Percentiles rank a stretch among this genome's conserved stretches.
Conservation (phyloP, 2,113 vertebrate species). For the Hyperopisus bebe region DNA sequence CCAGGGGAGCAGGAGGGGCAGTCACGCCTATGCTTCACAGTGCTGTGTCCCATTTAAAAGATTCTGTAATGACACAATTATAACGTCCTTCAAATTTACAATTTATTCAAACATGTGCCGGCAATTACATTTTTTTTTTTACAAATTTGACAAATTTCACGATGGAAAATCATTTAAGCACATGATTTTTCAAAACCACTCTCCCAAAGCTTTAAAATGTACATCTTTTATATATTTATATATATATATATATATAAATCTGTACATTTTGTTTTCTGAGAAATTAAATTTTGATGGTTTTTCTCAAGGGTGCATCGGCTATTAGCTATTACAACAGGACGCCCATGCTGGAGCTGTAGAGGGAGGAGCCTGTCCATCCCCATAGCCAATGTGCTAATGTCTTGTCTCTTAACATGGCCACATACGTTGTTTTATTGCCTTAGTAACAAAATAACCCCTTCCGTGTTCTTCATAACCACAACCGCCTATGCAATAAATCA, state of each 20-base stretch:
- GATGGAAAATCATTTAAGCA: background rate
- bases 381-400: background rate
- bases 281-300: background rate
- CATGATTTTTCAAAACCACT: too few relatives aligned
- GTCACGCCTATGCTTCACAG: background rate
- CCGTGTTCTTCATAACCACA: background rate
- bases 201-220: too few relatives aligned
- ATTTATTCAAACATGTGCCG: background rate
- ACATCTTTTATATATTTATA: background rate
- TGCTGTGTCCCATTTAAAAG: background rate
- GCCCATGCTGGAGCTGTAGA: background rate
- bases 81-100: background rate
- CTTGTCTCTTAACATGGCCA: background rate
- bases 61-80: background rate
- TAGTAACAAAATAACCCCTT: background rate
- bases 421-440: background rate
- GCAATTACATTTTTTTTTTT: background rate
- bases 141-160: background rate
- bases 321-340: background rate
- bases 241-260: background rate
- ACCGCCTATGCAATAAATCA: background rate
- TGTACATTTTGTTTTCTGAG: background rate
- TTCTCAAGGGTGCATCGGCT: background rate
- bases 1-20: background rate
- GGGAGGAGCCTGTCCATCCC: background rate